Evolutionary conservation across 2,113 vertebrate genomes (phyloP).

Genomic region (Aegotheles bennettii): DNA sequence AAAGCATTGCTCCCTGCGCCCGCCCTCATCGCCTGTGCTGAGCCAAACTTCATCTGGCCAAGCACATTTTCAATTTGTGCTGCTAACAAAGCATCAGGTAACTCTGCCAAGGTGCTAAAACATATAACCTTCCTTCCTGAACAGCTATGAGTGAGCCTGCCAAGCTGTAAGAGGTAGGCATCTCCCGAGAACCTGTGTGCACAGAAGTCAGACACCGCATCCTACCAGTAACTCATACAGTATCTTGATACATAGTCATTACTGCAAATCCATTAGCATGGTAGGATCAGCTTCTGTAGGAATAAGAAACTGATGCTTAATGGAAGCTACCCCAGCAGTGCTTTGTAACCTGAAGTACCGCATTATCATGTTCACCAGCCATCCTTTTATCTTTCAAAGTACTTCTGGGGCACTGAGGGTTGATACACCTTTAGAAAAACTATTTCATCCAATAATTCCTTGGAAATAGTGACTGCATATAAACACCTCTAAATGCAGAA

Average conservation of each 20-base stretch:
- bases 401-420: background rate
- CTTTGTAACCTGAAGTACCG: background rate
- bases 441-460: background rate
- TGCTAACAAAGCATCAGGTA: background rate
- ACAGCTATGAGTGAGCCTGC: background rate
- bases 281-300: background rate
- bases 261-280: background rate
- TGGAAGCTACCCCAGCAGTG: background rate
- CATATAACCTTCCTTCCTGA: background rate
- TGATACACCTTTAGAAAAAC: background rate
- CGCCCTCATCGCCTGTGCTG: background rate
- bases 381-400: background rate
- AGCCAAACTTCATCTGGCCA: background rate
- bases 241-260: background rate
- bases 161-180: background rate
- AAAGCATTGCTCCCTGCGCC: rapidly evolving
- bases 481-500: background rate
- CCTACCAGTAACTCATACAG: background rate
- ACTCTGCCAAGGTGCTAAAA: background rate
- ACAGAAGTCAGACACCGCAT: background rate
- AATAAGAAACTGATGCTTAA: background rate
- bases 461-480: background rate
- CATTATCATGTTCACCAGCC: background rate
- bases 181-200: background rate
- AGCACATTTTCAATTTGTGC: background rate